Conservation (phyloP, 2,888 invertebrate species). For the Stenolophus ochropezus region DNA sequence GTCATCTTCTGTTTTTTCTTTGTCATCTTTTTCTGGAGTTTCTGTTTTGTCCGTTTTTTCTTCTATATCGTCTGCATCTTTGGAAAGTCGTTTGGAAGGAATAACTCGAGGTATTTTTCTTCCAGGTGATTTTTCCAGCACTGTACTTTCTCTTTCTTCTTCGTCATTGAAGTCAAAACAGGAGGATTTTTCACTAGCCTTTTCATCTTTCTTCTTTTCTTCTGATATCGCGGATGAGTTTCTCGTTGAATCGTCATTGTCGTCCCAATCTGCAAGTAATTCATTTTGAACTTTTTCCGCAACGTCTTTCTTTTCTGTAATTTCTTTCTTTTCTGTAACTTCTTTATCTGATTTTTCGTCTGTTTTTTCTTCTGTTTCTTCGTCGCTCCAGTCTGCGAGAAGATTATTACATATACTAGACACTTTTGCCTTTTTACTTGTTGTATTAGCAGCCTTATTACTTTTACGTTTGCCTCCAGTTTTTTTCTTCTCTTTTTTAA, state of each 20-base stretch:
- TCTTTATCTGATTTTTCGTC: conserved; percentile 58
- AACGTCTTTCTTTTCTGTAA: conserved; percentile 54
- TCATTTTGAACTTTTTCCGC: conserved; percentile 46
- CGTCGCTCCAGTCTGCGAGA: conserved; percentile 63
- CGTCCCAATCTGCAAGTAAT: conserved; percentile 69
- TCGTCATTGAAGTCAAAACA: conserved; percentile 89
- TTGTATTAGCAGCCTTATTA: conserved; percentile 45
- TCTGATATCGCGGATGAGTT: conserved; percentile 65
- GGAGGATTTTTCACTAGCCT: conserved; percentile 74
- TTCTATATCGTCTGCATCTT: conserved; percentile 50
- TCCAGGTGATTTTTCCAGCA: conserved; percentile 73
- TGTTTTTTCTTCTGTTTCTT: conserved; percentile 65
- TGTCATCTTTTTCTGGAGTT: conserved; percentile 41
- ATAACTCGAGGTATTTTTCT: conserved; percentile 81
- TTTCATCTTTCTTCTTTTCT: conserved; percentile 68
- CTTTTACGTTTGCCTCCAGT: conserved; percentile 71
- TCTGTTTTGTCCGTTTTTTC: conserved; percentile 49
- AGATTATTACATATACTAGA: conserved; percentile 54
- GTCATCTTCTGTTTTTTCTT: neutral
- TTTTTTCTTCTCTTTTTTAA: conserved; percentile 69
- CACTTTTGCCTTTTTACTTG: conserved; percentile 56
- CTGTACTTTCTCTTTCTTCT: conserved; percentile 78
- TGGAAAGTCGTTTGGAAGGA: conserved; percentile 65
- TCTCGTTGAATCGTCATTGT: conserved; percentile 64
- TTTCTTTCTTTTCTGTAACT: conserved; percentile 71